Evolutionary conservation across 2,797 vertebrate species (phyloP), one percentile per base, ranked within the genome.

Genomic region (Avahi laniger): DNA sequence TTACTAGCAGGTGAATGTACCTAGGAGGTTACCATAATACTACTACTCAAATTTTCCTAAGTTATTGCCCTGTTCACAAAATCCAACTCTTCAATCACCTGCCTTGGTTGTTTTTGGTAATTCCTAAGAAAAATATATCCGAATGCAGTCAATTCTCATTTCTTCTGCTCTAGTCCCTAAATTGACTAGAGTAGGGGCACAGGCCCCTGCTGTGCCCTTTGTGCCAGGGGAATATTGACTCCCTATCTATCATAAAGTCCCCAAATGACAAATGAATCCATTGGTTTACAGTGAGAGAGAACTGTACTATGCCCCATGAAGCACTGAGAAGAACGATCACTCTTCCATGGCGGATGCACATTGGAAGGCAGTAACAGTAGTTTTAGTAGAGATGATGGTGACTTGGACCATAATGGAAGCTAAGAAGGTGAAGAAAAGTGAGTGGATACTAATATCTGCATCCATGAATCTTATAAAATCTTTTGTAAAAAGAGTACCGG

Each of bases 301-400:
- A 9, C 14, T 8, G 4, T 3, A 1, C 7, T 14, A 4, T 8
- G 4, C 20, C 10, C 33, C 15, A 35, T 17, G 35, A 28, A 61
- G 14, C 1, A 3, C 4, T 41, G 5, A 38, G 38, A 46, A 92
- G 9, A 52, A 15, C 5, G 33, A 8, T 14, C 7, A 73, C 6
- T 22, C 41, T 61, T 67, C 54, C n/a, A 54, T 24, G 26, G 2
- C 22, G n/a, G 6, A 22, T 26, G 11, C 12, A 65, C 26, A 57
- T 0, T n/a, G 22, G 18, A 82, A 52, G 26, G 4, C 26, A 13
- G 9, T 14, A 8, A 7, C 35, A 35, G 6, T 15, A 38, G 52
- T 69, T 24, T 38, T 57, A 26, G 5, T 0, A 52, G 43, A 52
- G 26, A 41, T 43, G 24, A 38, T 9, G 22, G 14, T 41, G 7